A percentile compares a stretch with the other conserved stretches of the same genome.
Conservation (phyloP, 1,140 invertebrate species). For the Saccostrea echinata region DNA sequence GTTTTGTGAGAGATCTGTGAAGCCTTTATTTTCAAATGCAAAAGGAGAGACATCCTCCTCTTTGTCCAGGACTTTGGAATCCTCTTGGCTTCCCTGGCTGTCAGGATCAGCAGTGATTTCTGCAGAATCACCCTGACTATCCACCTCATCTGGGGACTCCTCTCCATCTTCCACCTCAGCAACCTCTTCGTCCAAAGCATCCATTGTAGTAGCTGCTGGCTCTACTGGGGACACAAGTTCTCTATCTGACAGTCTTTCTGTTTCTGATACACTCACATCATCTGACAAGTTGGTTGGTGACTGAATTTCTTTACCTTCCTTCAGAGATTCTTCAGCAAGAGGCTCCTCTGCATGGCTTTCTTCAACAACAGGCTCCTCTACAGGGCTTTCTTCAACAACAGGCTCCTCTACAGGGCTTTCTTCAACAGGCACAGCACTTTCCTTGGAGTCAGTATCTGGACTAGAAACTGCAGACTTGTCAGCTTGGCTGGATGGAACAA, state of each 20-base stretch:
- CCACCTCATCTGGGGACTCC: constrained; percentile 49
- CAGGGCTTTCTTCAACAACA: constrained; percentile 45
- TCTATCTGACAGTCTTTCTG: not conserved
- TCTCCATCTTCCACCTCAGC: constrained; percentile 63
- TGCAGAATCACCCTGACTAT: constrained; percentile 56
- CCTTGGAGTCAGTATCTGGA: constrained; percentile 53
- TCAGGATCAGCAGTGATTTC: constrained; percentile 54
- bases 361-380: not conserved
- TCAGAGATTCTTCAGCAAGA: constrained; percentile 1
- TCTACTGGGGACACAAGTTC: constrained; percentile 31
- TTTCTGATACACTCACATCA: constrained; percentile 42
- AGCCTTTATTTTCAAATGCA: constrained; percentile 58
- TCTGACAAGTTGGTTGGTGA: constrained; percentile 5
- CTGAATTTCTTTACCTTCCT: constrained; percentile 8
- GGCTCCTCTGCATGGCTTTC: not conserved
- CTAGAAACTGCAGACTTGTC: constrained; percentile 33
- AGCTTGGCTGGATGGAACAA: constrained; percentile 45
- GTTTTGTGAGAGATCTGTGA: constrained; percentile 54
- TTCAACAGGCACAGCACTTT: constrained; percentile 39
- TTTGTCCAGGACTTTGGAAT: constrained; percentile 20
- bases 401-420: constrained; percentile 21
- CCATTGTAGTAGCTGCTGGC: constrained; percentile 40
- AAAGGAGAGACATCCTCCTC: constrained; percentile 58
- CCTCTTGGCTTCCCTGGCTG: constrained; percentile 25
- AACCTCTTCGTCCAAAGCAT: constrained; percentile 63